Conservation (phyloP, 2,113 vertebrate genomes). For the Tychaedon coryphoeus region DNA sequence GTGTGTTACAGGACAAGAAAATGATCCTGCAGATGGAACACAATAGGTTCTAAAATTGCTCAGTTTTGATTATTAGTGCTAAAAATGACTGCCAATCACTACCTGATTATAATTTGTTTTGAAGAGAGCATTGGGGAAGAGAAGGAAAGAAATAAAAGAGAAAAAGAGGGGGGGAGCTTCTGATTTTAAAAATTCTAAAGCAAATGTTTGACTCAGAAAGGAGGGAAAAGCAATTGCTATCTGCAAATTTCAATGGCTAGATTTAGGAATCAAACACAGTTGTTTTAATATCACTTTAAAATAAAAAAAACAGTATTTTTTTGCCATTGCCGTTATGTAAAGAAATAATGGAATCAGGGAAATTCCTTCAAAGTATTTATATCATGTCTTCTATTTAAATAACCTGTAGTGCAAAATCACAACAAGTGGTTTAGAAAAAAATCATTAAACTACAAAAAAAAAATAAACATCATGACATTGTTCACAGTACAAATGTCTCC, state of each 20-base stretch:
- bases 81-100: slow-evolving; percentile 57
- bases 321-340: neutral
- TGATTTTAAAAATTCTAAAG: neutral
- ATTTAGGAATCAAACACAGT: neutral
- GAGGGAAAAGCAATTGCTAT: neutral
- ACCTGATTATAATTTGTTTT: slow-evolving; percentile 43
- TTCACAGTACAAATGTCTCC: neutral
- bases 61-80: slow-evolving; percentile 53
- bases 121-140: neutral
- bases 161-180: neutral
- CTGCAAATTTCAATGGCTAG: neutral
- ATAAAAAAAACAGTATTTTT: neutral
- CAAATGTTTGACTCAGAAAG: neutral
- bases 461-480: neutral
- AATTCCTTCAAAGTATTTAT: neutral
- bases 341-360: neutral
- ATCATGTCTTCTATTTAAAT: neutral
- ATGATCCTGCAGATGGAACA: slow-evolving; percentile 50
- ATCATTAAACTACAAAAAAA: neutral
- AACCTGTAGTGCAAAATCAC: neutral
- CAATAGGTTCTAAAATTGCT: slow-evolving; percentile 52
- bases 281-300: neutral
- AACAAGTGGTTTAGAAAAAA: neutral
- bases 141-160: neutral
- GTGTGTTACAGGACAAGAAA: slow-evolving; percentile 55